Percentiles rank a stretch among this genome's conserved stretches.
Conservation (phyloP, 2,797 vertebrate genomes). For the Notolabrus celidotus region DNA sequence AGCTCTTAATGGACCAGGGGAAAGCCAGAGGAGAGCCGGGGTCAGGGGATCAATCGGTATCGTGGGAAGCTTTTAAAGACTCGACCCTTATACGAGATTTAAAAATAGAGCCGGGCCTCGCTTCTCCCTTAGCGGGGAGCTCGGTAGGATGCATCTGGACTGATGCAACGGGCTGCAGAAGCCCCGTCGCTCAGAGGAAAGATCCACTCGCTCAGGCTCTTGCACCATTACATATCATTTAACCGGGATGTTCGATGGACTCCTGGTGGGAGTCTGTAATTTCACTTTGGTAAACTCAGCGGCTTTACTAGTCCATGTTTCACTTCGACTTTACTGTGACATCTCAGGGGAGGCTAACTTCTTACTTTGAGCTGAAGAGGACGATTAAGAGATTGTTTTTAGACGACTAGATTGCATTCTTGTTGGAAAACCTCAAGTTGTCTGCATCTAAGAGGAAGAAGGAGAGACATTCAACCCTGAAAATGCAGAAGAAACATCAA, state of each 20-base stretch:
- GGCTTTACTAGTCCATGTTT: conserved; percentile 32
- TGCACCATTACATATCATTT: conserved; percentile 38
- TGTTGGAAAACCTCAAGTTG: too few species aligned
- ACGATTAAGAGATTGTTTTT: too few species aligned
- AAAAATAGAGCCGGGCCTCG: conserved; percentile 74
- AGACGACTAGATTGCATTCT: background rate
- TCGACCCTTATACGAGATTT: conserved; percentile 75
- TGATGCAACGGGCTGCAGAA: conserved; percentile 43
- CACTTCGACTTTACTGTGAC: conserved; percentile 37
- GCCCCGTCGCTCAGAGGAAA: conserved; percentile 48
- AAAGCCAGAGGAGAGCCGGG: conserved; percentile 64
- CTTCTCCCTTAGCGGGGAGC: conserved; percentile 63
- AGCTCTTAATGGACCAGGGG: conserved; percentile 80
- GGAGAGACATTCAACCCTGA: too few species aligned
- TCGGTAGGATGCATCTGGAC: conserved; percentile 61
- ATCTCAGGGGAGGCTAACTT: conserved; percentile 21
- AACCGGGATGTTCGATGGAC: conserved; percentile 24
- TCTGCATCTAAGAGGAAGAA: too few species aligned
- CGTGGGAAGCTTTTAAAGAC: conserved; percentile 83
- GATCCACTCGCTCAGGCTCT: conserved; percentile 39
- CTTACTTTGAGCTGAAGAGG: conserved; percentile 12
- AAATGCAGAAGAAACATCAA: too few species aligned
- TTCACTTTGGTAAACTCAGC: conserved; percentile 39
- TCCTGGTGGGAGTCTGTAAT: conserved; percentile 54
- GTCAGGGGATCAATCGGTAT: conserved; percentile 80